Evolutionary conservation across 2,888 invertebrate genomes (phyloP), one percentile per base, ranked within the genome.

Genomic region (Rambutsinella grinnellia): DNA sequence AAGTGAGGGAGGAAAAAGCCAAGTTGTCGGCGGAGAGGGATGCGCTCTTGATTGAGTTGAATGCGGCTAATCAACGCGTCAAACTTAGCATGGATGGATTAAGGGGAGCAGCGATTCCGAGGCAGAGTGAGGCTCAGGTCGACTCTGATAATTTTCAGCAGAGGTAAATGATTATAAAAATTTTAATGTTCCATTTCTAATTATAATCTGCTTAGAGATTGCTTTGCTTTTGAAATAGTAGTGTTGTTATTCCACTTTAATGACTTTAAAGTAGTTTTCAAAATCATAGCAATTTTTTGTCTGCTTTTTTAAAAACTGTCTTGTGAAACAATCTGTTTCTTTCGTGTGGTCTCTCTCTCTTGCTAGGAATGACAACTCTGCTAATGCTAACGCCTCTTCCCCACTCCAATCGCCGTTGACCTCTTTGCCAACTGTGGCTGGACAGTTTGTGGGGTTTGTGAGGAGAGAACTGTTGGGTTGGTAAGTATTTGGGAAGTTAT

Each of bases 391-490:
- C 56, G 49, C 70, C 62, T 62, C 54, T 44, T 54, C 54, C 46
- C 53, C 70, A 62, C 62, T 70, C 46, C 61, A 49, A 44, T 70
- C 70, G 26, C 66, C 71, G 44, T 62, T 62, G 46, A 66, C 70
- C 57, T 61, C 61, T 56, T 28, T 61, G 51, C 57, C 71, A 53
- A 58, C 76, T 62, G 61, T 66, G 61, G 60, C 68, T 56, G 75
- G 69, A 44, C 60, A 70, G 24, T 21, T 76, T 58, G 66, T 66
- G 28, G 66, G 66, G 21, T 76, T 69, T 66, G 49, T 76, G 54
- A 70, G 67, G 54, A 58, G 70, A 44, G 76, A 76, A 60, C 21
- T 76, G 15, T 76, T 76, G 61, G 66, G 76, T 26, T 71, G 76
- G 76, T 76, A 76, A 71, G 70, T 70, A 56, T 17, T 36, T 36